Evolutionary conservation across 2,797 vertebrate species (phyloP), one percentile per base, ranked within the genome.

Genomic region (Falco columbarius): DNA sequence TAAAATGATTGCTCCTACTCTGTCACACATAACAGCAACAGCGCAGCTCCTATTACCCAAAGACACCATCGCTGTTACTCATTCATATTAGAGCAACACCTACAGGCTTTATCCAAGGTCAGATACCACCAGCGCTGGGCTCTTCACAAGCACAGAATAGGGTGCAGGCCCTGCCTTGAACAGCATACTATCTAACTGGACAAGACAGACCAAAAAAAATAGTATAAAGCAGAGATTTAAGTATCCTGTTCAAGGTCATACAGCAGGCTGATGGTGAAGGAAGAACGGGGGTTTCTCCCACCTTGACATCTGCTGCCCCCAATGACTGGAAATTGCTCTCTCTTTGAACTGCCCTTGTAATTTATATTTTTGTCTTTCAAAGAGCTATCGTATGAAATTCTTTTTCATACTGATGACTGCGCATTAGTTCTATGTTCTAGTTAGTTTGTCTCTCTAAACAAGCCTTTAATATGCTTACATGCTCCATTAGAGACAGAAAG

Each of bases 341-440:
- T 95, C 55, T 89, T 81, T 93, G 81, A 93, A 86, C 38, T 70
- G 73, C 70, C 46, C 93, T 63, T 59, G 29, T 75, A 94, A 93
- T 79, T 76, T 47, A 79, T 73, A 74, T 76, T 73, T 47, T 73
- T 81, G 62, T 58, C 58, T 93, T 68, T 79, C 76, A 70, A 89
- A 94, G 58, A 46, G 81, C 72, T 66, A 81, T 11, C n/a, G 30
- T 42, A 92, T 42, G 26, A 86, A 88, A 94, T 86, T 36, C 36
- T 36, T 36, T 81, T 90, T 89, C 93, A 89, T 89, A 86, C 38
- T 89, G 76, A 94, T 86, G 76, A 90, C 34, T 51, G 34, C 58
- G 42, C 26, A 38, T 63, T 94, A 77, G 46, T 44, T 85, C 75
- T 62, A 80, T n/a, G 80, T 88, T 92, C 90, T 54, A 86, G 76